Evolutionary conservation across 1,140 invertebrate species (phyloP), one percentile per base, ranked within the genome.

Genomic region (Lutraria rhynchaena): DNA sequence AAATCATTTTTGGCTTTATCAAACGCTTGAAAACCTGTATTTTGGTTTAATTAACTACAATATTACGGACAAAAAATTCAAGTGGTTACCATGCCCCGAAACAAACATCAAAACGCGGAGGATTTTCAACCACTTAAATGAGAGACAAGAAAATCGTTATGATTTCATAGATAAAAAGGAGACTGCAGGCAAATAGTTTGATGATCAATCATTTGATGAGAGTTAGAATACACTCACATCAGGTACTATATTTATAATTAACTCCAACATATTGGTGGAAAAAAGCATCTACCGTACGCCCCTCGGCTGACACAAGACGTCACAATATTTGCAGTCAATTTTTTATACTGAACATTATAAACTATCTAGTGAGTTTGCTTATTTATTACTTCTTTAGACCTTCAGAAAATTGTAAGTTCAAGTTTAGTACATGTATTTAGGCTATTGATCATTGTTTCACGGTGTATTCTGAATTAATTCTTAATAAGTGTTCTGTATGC

Each of bases 101-200:
- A 51, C 44, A 37, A 53, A 71, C 69, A 71, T 71, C 69, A 71
- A 71, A 71, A 71, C 69, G 49, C 29, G 57, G 29, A 46, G 53
- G 69, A 31, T 71, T 71, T 71, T 46, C 46, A 35, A 71, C 69
- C 53, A 71, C 69, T 71, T 71, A 71, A 37, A 46, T 55, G n/a
- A 71, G 27, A 71, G 69, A 71, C 69, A 71, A 71, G 49, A 71
- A 53, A 33, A 37, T 55, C 69, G 41, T 71, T 71, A 71, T 71
- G 69, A 71, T 71, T 41, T n/a, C 13, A 41, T 51, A 71, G 53
- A 71, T 71, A 71, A 71, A 27, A 19, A 4, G 15, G 27, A 37
- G 31, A 22, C 49, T 71, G 33, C 33, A 57, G 53, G 53, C 53
- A 55, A 57, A 57, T 55, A 55, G 19, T 57, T 55, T 22, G 13